Conservation (phyloP, 2,113 vertebrate genomes). For the Chloropsis cyanopogon region DNA sequence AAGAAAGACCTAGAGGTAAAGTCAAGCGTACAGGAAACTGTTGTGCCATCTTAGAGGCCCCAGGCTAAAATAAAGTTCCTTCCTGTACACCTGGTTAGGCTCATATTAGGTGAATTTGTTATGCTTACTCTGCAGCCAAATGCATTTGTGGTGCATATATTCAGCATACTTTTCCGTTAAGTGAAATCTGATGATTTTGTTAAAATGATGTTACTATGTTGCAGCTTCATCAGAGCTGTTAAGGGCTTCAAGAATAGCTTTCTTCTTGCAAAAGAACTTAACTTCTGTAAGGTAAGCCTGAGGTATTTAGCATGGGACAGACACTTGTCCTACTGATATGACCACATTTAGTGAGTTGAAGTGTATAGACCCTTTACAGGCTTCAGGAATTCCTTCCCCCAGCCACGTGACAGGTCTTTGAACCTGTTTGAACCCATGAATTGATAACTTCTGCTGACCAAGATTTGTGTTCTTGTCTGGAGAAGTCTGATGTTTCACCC, state of each 20-base stretch:
- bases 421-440: neutral
- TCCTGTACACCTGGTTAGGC: neutral
- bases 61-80: neutral
- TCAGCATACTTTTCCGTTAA: neutral
- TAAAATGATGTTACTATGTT: neutral
- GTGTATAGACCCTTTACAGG: neutral
- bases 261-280: neutral
- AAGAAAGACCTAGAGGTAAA: neutral
- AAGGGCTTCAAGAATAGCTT: neutral
- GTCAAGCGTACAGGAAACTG: neutral
- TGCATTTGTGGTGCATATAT: neutral
- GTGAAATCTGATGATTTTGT: neutral
- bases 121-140: neutral
- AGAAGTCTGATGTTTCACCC: neutral
- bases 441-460: neutral
- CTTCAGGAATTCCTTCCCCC: neutral
- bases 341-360: neutral
- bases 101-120: neutral
- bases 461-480: neutral
- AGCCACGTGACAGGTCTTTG: neutral
- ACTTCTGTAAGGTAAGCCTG: neutral
- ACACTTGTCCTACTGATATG: neutral
- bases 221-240: neutral
- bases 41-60: neutral
- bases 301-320: fast-evolving